Percentiles rank a stretch among this genome's conserved stretches.
phyloP scores from a whole-genome alignment of 2,888 invertebrate genomes.

The Diarsia rubi region DNA sequence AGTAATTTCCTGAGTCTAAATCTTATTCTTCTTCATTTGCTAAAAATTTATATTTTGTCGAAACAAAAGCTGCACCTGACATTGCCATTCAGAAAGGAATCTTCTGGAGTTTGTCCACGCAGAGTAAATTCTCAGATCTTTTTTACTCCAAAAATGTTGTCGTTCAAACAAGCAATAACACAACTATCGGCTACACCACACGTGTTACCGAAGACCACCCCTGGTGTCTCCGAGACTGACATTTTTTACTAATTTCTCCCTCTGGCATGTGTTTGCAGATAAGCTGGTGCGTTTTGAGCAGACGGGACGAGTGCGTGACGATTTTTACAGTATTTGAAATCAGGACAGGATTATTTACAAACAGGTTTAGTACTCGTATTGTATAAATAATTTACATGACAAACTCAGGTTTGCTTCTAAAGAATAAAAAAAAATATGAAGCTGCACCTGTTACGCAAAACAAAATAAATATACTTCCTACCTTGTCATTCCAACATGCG shows the following conservation, averaged over 20 bases:
- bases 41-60: background rate
- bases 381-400: background rate
- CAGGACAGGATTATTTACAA: background rate
- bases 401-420: too few relatives aligned
- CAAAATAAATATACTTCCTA: slow-evolving; percentile 6
- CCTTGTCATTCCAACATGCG: too few relatives aligned
- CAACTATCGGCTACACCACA: slow-evolving; percentile 57
- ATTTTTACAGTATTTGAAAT: slow-evolving; percentile 11
- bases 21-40: background rate
- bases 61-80: slow-evolving; percentile 20
- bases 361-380: background rate
- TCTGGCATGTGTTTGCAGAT: slow-evolving; percentile 87
- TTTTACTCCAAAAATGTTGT: slow-evolving; percentile 43
- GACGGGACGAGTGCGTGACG: slow-evolving; percentile 74
- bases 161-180: slow-evolving; percentile 57
- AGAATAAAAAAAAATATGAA: background rate
- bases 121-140: slow-evolving; percentile 31
- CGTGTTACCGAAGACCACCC: slow-evolving; percentile 78
- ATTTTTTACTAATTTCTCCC: slow-evolving; percentile 81
- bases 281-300: slow-evolving; percentile 67
- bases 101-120: slow-evolving; percentile 8
- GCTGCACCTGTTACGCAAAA: background rate
- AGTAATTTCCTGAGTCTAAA: background rate
- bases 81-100: background rate
- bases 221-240: slow-evolving; percentile 67